Evolutionary conservation across 2,888 invertebrate species (phyloP), one percentile per base, ranked within the genome.

Genomic region (Yponomeuta sedellus): DNA sequence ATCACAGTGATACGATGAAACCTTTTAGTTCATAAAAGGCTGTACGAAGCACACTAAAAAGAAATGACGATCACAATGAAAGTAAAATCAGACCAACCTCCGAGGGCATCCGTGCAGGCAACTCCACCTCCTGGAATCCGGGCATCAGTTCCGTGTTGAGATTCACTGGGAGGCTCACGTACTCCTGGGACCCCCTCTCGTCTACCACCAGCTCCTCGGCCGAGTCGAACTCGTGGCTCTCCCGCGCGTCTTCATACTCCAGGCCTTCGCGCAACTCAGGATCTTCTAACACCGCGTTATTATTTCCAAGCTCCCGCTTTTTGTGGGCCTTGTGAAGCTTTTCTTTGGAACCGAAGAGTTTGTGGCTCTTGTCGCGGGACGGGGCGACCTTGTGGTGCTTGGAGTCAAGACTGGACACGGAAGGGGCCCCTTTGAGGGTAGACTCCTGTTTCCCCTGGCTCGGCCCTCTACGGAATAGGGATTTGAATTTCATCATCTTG

Each of bases 401-500:
- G 64, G 92, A 92, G 77, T 94, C 94, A 73, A 94, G 87, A 77
- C 94, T 94, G 66, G 93, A 94, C 52, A 94, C 92, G 2, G 94
- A 94, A 10, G 94, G 93, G 56, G 94, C 93, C 71, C 93, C 92
- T 71, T 93, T 93, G 62, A 94, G 75, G 73, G 92, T 82, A 67
- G 83, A 75, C 81, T 92, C 84, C 82, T 91, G 89, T 77, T 92
- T 91, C 75, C 90, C 89, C 76, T 89, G 92, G 79, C 92, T 93
- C 83, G 95, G 95, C 80, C 96, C 96, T 95, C 96, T 96, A 92
- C 96, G 96, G 92, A 97, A 97, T 86, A 97, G 94, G 81, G 96
- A 96, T 94, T 96, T 96, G 91, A 97, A 94, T 93, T 96, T 97
- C 94, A 96, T 96, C 96, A 96, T 96, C 92, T 93, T 95, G 90